Percentiles rank a stretch among this genome's conserved stretches.
Evolutionary conservation across 2,113 vertebrate species (phyloP).

Genomic region (Maccullochella peelii): DNA sequence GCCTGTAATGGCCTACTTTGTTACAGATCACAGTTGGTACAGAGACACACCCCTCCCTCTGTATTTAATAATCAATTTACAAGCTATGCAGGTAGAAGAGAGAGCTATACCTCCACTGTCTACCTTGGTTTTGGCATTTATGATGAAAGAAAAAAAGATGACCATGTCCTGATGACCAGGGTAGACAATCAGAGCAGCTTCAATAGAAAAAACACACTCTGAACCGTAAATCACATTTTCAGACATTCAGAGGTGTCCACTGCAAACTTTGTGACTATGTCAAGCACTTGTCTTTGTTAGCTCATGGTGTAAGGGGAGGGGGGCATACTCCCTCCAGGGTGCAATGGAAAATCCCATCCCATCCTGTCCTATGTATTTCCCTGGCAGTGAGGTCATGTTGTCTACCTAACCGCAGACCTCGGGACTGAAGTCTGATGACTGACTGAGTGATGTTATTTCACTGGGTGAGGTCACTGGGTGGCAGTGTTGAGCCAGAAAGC

Average conservation of each 20-base stretch:
- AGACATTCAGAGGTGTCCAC: slow-evolving; percentile 34
- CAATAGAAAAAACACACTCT: background rate
- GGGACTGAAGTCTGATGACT: slow-evolving; percentile 30
- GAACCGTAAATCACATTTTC: slow-evolving; percentile 22
- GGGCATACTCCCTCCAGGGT: slow-evolving; percentile 54
- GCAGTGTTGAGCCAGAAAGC: slow-evolving; percentile 82
- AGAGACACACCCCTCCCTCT: background rate
- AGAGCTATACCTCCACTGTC: background rate
- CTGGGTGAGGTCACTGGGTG: slow-evolving; percentile 74
- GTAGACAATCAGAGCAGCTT: slow-evolving; percentile 20
- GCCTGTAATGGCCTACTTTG: background rate
- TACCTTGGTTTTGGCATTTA: slow-evolving; percentile 9
- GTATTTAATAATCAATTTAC: background rate
- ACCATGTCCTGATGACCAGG: background rate
- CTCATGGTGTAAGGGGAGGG: slow-evolving; percentile 32
- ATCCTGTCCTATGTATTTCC: slow-evolving; percentile 68
- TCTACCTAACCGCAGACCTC: slow-evolving; percentile 66
- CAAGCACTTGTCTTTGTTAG: slow-evolving; percentile 58
- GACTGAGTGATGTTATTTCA: slow-evolving; percentile 1
- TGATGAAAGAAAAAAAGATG: background rate
- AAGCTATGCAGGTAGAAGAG: background rate
- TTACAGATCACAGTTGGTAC: background rate
- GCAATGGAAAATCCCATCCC: slow-evolving; percentile 79
- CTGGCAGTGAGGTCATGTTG: slow-evolving; percentile 76
- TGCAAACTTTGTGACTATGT: slow-evolving; percentile 28